These are phyloP conservation scores for Coenobita brevimanus DNA, from an alignment of 1,140 invertebrate genomes.

Conservation along the genomic window DNA sequence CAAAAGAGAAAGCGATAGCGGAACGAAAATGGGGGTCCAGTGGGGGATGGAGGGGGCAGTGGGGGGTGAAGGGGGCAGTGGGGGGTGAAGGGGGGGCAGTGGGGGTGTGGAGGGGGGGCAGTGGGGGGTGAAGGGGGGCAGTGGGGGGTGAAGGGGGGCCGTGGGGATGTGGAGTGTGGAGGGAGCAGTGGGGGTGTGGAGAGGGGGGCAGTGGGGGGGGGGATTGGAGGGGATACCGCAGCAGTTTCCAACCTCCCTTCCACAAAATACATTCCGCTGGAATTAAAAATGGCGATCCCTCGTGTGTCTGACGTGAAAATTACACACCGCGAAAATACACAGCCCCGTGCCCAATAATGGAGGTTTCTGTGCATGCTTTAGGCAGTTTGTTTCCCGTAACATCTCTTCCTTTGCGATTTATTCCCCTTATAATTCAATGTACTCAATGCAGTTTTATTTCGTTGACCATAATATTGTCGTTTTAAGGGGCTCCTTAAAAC, in stretches of 20 bases:
- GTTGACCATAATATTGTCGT: no score
- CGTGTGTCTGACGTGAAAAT: slow-evolving; percentile 23
- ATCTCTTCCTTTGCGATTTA: no score
- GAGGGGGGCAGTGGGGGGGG: neutral
- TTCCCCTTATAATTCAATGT: no score
- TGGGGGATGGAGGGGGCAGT: no score
- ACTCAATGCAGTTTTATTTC: no score
- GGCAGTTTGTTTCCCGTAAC: no score
- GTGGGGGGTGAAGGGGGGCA: neutral
- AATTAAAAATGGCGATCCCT: slow-evolving; percentile 41
- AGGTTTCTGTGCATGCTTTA: slow-evolving; percentile 20
- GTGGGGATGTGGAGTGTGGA: neutral
- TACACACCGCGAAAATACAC: slow-evolving; percentile 10
- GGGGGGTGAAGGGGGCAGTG: neutral
- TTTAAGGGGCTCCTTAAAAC: no score
- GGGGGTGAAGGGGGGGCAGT: neutral
- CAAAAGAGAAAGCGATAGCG: no score
- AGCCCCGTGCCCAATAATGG: slow-evolving; percentile 19
- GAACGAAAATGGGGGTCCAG: no score
- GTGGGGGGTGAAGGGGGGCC: neutral
- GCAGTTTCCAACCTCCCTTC: no score
- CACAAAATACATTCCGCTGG: neutral
- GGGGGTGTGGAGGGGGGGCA: neutral
- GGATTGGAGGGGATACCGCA: no score
- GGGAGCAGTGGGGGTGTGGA: neutral